Evolutionary conservation across 2,113 vertebrate species (phyloP).

Genomic region (Mus musculus): GRCm39 chr15:3727501-3728000

Average conservation of each 20-base stretch:
- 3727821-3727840: not conserved
- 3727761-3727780: not conserved
- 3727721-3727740: not conserved
- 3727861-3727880: not conserved
- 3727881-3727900: not conserved
- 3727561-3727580: not conserved
- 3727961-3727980: not conserved
- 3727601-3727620: not conserved
- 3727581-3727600: not conserved
- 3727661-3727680: not conserved
- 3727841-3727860: not conserved
- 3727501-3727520: not conserved
- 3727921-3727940: not conserved
- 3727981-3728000: not conserved
- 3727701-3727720: not conserved
- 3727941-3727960: not conserved
- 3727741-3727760: not conserved
- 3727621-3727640: not conserved
- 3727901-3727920: not conserved
- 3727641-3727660: not conserved
- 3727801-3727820: not conserved
- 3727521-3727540: not conserved
- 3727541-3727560: not conserved
- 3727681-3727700: not conserved
- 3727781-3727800: not conserved